phyloP scores from a whole-genome alignment of 64 coral and sea anemone species.

The Hydrozoanthus tunicans region DNA sequence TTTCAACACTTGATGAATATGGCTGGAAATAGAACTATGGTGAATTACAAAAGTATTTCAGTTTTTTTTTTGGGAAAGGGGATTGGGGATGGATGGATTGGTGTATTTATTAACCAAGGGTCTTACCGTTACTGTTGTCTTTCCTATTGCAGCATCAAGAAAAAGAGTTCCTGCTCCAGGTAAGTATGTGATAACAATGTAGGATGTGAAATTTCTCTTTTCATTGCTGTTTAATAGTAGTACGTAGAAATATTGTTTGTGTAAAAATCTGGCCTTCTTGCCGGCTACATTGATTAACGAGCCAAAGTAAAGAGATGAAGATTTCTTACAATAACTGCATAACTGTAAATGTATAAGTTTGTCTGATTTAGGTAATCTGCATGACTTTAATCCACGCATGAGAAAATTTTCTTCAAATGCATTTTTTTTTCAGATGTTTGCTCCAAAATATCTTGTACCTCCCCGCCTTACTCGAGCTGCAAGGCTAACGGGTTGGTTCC shows the following conservation, averaged over 20 bases:
- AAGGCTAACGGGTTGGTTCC: slow-evolving; percentile 18
- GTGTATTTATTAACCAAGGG: neutral
- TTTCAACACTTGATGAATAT: too few relatives aligned
- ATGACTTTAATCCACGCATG: neutral
- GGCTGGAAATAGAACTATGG: too few relatives aligned
- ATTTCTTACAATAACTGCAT: too few relatives aligned
- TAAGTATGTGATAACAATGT: neutral
- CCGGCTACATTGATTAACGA: neutral
- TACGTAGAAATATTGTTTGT: neutral
- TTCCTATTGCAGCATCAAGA: slow-evolving; percentile 14
- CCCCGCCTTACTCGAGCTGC: slow-evolving; percentile 60
- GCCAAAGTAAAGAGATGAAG: too few relatives aligned
- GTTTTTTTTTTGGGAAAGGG: too few relatives aligned
- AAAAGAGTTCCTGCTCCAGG: slow-evolving; percentile 2
- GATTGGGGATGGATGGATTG: too few relatives aligned
- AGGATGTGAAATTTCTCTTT: too few relatives aligned
- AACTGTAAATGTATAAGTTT: too few relatives aligned
- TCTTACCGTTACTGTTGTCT: neutral
- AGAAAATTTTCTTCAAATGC: neutral
- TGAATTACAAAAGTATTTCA: too few relatives aligned
- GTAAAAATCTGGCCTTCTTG: neutral
- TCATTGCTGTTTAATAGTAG: neutral
- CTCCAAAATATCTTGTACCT: slow-evolving; percentile 9
- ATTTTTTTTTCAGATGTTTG: slow-evolving; percentile 26
- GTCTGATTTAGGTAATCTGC: too few relatives aligned